Evolutionary conservation across 2,888 invertebrate species (phyloP).

Genomic region (Drosophila subsilvestris): DNA sequence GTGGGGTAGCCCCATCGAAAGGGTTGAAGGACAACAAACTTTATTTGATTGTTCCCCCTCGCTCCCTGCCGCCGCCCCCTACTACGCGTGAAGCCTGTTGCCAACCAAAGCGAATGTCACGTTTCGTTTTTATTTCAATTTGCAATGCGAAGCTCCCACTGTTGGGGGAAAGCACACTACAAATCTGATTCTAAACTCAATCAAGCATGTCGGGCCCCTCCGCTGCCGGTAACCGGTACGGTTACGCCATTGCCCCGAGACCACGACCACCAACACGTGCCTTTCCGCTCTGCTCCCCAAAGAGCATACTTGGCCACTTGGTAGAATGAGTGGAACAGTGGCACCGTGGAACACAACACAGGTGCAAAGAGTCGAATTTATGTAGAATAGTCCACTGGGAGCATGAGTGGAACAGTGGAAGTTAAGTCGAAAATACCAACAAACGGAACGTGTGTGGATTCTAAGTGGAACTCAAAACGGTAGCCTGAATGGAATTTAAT

Average conservation of each 20-base stretch:
- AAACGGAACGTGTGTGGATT: neutral
- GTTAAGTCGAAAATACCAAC: neutral
- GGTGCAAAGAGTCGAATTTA: too few species aligned
- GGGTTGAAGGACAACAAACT: constrained; percentile 41
- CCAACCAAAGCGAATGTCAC: constrained; percentile 46
- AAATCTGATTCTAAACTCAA: constrained; percentile 51
- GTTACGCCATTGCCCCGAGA: constrained; percentile 1
- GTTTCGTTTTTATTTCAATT: constrained; percentile 52
- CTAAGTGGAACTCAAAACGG: too few species aligned
- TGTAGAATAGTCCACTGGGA: neutral
- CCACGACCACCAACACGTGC: neutral
- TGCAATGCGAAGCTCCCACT: constrained; percentile 20
- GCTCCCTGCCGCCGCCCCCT: neutral
- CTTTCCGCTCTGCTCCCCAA: neutral
- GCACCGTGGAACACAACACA: neutral
- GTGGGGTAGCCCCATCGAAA: neutral
- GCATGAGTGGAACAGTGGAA: neutral
- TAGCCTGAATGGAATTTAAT: neutral
- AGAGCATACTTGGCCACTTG: neutral
- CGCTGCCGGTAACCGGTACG: constrained; percentile 25
- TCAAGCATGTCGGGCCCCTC: constrained; percentile 40
- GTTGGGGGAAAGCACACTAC: constrained; percentile 8
- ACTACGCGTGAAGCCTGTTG: constrained; percentile 20
- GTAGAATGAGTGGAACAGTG: neutral
- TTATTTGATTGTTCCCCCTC: constrained; percentile 26